Percentiles rank a stretch among this genome's conserved stretches.
Conservation (phyloP, 2,888 invertebrate genomes). For the Hololepta plana region DNA sequence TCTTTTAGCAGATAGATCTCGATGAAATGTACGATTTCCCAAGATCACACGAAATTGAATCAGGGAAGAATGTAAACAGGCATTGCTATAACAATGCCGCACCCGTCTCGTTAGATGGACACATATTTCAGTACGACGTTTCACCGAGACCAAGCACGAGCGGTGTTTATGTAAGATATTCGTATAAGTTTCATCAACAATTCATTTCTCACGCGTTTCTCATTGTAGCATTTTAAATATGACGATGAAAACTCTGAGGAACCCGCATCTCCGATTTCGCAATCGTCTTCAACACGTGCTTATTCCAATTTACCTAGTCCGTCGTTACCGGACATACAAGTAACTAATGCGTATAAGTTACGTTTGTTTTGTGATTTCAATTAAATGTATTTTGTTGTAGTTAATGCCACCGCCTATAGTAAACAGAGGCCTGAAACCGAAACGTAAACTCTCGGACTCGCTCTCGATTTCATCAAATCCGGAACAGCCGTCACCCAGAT, state of each 20-base stretch:
- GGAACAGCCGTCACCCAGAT: slow-evolving; percentile 24
- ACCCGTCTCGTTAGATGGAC: slow-evolving; percentile 29
- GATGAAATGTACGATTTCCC: slow-evolving; percentile 56
- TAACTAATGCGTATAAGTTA: slow-evolving; percentile 6
- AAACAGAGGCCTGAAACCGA: slow-evolving; percentile 66
- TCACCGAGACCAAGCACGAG: slow-evolving; percentile 24
- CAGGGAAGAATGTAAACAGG: slow-evolving; percentile 18
- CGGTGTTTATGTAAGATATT: slow-evolving; percentile 13
- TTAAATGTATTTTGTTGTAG: slow-evolving; percentile 8
- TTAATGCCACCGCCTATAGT: slow-evolving; percentile 51
- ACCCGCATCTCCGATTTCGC: slow-evolving; percentile 32
- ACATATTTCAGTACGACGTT: slow-evolving; percentile 40
- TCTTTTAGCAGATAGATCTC: no score
- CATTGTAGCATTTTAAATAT: slow-evolving; percentile 21
- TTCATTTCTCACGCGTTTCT: no score
- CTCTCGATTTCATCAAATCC: slow-evolving; percentile 23
- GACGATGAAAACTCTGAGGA: slow-evolving; percentile 21
- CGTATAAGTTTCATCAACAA: background rate
- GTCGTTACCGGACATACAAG: slow-evolving; percentile 16
- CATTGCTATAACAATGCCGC: slow-evolving; percentile 46
- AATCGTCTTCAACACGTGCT: slow-evolving; percentile 31
- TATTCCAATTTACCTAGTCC: slow-evolving; percentile 43
- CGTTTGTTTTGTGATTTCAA: no score
- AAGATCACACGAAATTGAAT: slow-evolving; percentile 38
- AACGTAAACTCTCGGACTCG: slow-evolving; percentile 33